phyloP scores from a whole-genome alignment of 2,113 vertebrate species.

The Chlorodrepanis virens region DNA sequence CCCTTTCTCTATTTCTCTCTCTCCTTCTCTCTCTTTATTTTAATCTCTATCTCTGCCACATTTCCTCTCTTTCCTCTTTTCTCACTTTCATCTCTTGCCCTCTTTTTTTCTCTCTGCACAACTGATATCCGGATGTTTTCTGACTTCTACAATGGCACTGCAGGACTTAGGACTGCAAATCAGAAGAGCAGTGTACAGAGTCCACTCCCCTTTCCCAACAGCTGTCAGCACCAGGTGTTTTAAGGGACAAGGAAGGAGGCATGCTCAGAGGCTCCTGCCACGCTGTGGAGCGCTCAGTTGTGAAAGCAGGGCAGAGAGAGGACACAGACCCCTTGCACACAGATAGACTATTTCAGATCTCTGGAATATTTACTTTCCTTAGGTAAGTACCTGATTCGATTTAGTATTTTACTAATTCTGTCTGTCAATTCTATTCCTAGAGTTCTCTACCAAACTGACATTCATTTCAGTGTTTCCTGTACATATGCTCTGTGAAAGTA shows the following conservation, averaged over 20 bases:
- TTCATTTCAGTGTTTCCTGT: neutral
- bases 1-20: neutral
- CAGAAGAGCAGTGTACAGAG: neutral
- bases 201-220: neutral
- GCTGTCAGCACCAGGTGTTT: neutral
- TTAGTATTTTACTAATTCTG: neutral
- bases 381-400: neutral
- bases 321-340: neutral
- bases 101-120: neutral
- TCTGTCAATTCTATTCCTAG: neutral
- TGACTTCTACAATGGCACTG: neutral
- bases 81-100: neutral
- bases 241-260: neutral
- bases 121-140: neutral
- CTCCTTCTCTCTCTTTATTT: neutral
- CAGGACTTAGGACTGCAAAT: neutral
- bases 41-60: neutral
- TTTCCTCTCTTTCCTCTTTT: neutral
- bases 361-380: neutral
- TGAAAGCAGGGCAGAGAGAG: neutral
- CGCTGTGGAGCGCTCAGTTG: neutral
- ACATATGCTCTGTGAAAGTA: neutral
- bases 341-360: neutral
- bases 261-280: neutral
- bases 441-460: neutral